These are phyloP conservation scores for Piezodorus guildinii DNA, from an alignment of 1,140 invertebrate genomes.

Conservation along the genomic window DNA sequence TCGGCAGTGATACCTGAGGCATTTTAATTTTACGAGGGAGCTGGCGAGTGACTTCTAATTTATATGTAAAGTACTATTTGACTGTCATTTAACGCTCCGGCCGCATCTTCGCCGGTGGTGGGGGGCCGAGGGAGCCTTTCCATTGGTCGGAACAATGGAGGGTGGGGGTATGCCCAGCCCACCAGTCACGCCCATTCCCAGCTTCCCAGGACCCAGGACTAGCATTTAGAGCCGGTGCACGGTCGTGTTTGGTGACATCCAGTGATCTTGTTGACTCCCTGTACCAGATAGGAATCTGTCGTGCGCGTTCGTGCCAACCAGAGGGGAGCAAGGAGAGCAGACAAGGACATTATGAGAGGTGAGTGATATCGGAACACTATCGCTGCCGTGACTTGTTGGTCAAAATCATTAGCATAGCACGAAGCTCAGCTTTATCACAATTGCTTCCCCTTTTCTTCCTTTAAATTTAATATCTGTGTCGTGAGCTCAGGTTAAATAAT, in stretches of 20 bases:
- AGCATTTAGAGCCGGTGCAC: too few relatives aligned
- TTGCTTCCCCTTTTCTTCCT: constrained; percentile 9
- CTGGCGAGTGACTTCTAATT: neutral
- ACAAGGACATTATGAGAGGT: constrained; percentile 7
- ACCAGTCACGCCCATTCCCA: neutral
- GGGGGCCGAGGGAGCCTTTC: neutral
- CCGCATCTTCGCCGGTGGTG: neutral
- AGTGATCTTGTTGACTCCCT: too few relatives aligned
- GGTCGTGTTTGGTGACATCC: too few relatives aligned
- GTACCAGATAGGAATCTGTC: too few relatives aligned
- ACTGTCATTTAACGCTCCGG: constrained; percentile 4
- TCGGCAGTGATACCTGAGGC: too few relatives aligned
- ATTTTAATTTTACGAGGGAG: too few relatives aligned
- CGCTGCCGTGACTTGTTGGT: constrained; percentile 5
- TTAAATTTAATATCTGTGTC: constrained; percentile 14
- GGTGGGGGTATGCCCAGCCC: constrained; percentile 5
- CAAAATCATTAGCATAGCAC: constrained; percentile 14
- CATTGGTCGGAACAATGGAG: neutral
- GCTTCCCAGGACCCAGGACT: neutral
- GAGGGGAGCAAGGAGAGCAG: neutral
- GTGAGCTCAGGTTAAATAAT: constrained; percentile 7
- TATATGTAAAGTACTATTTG: constrained; percentile 1
- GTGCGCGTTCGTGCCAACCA: neutral
- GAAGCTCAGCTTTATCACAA: constrained; percentile 10
- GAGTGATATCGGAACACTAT: neutral